Base-by-base conservation (phyloP, 2,888 invertebrate species). In the Salticus scenicus region DNA sequence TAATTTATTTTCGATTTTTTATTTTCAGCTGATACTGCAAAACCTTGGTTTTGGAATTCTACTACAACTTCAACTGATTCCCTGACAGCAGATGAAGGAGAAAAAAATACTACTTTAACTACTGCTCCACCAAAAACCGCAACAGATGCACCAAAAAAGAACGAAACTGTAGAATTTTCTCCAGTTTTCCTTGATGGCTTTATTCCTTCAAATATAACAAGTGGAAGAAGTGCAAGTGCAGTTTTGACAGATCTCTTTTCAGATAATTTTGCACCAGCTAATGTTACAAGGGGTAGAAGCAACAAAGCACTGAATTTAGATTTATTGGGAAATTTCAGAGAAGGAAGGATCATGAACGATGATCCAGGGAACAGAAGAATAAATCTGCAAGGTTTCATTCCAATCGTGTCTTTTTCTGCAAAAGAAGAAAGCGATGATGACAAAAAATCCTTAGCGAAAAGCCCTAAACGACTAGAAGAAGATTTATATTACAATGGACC, bases 361-460 rank as follows among this genome's bases (percentile, higher is more conserved):
- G 84, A 88, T 37, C 83, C 78, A 14, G 84, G 81, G 2, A 81
- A 86, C 31, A 64, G 82, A n/a, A 41, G 67, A 42, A 20, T 89
- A 28, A 63, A 81, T 27, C 80, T 89, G 37, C 88, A 89, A 70
- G 89, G 89, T 8, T 89, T 89, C 77, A 89, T 89, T 30, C 89
- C 89, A 8, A 89, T 89, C 41, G 86, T 89, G 2, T 78, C 88
- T 4, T 78, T 89, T 37, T 5, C 79, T 12, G 85, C 64, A 8
- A 81, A 87, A n/a, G 71, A 88, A 12, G 76, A 37, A 17, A 24
- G 17, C 24, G 47, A 14, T 1, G 79, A 69, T n/a, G 63, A 84
- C 0, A 20, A n/a, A 20, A 17, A 4, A 0, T 33, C 30, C 2
- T 8, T 51, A 0, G 20, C 76, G 0, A 77, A 73, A 28, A 69